These are phyloP conservation scores for Chionodraco myersi DNA, from an alignment of 2,113 vertebrate genomes.

Conservation along the genomic window DNA sequence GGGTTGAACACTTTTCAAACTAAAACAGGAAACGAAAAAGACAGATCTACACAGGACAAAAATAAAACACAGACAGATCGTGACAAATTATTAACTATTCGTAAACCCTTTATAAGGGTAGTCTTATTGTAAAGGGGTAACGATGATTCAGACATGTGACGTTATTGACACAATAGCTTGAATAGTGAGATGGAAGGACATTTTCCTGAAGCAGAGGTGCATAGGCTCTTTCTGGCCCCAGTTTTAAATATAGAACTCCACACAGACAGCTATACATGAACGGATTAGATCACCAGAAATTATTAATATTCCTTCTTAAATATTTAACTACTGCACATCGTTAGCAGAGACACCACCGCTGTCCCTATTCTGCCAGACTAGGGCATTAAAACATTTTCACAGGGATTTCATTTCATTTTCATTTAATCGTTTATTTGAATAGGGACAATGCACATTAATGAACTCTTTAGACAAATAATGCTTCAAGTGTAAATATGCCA, in stretches of 20 bases:
- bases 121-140: too few species aligned
- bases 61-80: too few species aligned
- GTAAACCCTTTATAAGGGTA: too few species aligned
- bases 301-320: constrained; percentile 76
- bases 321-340: constrained; percentile 71
- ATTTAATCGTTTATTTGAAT: constrained; percentile 2
- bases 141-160: too few species aligned
- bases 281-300: constrained; percentile 75
- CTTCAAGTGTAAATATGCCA: too few species aligned
- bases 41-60: too few species aligned
- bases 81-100: too few species aligned
- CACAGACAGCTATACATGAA: constrained; percentile 61
- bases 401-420: constrained; percentile 1
- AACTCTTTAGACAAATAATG: too few species aligned
- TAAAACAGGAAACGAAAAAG: too few species aligned
- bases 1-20: too few species aligned
- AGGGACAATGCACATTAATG: too few species aligned
- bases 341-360: constrained; percentile 46
- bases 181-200: not conserved
- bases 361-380: constrained; percentile 38
- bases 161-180: not conserved
- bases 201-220: constrained; percentile 19
- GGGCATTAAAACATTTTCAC: constrained; percentile 20
- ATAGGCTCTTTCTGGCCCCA: constrained; percentile 23
- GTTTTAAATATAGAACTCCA: constrained; percentile 81